A percentile compares a stretch with the other conserved stretches of the same genome.
These are phyloP conservation scores for Arenaria interpres DNA, from an alignment of 2,113 vertebrate species.

Conservation along the genomic window DNA sequence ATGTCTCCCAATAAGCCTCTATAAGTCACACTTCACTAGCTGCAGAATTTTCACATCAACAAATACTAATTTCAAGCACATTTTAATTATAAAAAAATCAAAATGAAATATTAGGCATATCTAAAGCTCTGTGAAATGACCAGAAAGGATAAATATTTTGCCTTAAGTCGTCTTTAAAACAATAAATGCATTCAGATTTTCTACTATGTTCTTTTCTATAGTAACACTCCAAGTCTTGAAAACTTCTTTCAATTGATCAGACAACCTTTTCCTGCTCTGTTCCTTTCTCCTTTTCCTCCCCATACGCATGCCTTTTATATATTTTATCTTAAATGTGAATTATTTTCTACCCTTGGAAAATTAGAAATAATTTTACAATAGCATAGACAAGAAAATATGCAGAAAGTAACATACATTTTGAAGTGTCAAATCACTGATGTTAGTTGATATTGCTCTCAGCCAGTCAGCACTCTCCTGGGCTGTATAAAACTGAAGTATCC, in stretches of 20 bases:
- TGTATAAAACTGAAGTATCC: constrained; percentile 89
- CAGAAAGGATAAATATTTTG: not conserved
- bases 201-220: not conserved
- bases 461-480: constrained; percentile 90
- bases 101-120: not conserved
- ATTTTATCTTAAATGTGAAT: not conserved
- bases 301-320: not conserved
- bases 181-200: not conserved
- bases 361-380: constrained; percentile 17
- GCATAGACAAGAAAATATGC: not conserved
- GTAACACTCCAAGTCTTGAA: not conserved
- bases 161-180: not conserved
- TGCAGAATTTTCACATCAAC: not conserved
- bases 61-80: not conserved
- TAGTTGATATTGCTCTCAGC: constrained; percentile 90
- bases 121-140: not conserved
- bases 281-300: not conserved
- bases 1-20: not conserved
- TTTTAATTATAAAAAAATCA: not conserved
- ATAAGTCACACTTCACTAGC: not conserved
- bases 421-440: constrained; percentile 86
- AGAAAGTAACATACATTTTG: constrained; percentile 85
- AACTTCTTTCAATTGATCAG: not conserved
- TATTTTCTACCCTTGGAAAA: constrained; percentile 2
- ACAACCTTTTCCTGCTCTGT: not conserved